These are phyloP conservation scores for Delia radicum DNA, from an alignment of 1,140 invertebrate genomes.

Conservation along the genomic window DNA sequence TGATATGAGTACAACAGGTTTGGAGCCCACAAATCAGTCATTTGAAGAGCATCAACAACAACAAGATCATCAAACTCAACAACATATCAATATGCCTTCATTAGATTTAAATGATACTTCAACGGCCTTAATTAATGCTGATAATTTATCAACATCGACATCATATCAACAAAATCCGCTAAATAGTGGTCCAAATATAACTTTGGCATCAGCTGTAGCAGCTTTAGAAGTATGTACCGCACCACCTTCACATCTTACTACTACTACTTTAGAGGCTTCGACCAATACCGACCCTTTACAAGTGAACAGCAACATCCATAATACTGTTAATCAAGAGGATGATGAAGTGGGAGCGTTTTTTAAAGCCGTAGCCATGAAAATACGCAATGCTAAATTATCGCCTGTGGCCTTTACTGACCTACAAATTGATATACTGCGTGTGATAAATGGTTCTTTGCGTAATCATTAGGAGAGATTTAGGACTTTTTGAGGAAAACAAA, in stretches of 20 bases:
- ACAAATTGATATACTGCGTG: slow-evolving; percentile 49
- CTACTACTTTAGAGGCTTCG: neutral
- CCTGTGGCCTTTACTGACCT: slow-evolving; percentile 51
- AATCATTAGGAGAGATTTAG: slow-evolving; percentile 36
- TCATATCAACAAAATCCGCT: neutral
- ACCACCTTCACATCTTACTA: neutral
- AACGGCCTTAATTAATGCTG: neutral
- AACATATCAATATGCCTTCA: slow-evolving; percentile 15
- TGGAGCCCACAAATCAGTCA: neutral
- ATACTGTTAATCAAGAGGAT: slow-evolving; percentile 31
- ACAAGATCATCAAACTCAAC: neutral
- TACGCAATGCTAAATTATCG: slow-evolving; percentile 46
- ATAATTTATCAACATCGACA: neutral
- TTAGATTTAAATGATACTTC: neutral
- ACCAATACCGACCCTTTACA: neutral
- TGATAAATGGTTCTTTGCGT: slow-evolving; percentile 46
- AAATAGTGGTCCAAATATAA: slow-evolving; percentile 1
- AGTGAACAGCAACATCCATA: neutral
- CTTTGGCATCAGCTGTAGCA: neutral
- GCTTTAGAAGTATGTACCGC: neutral
- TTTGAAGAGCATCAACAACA: slow-evolving; percentile 1
- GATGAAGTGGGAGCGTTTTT: slow-evolving; percentile 53
- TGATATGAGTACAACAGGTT: slow-evolving; percentile 4
- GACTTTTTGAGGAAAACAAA: neutral
- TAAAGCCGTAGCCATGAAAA: slow-evolving; percentile 52